Evolutionary conservation across 2,888 invertebrate species (phyloP).

Genomic region (Latrodectus hesperus): DNA sequence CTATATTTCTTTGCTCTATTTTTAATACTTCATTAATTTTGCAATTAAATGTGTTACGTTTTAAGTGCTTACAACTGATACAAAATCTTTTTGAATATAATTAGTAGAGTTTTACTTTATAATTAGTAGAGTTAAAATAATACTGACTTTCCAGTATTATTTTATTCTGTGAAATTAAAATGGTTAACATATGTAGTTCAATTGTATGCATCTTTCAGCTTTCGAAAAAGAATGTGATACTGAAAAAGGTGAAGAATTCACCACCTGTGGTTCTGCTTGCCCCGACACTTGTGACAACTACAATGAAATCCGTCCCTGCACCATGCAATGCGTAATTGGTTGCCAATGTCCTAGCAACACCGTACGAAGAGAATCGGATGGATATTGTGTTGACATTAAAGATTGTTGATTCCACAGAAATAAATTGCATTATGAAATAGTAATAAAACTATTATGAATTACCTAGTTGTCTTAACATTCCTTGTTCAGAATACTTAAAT

Average conservation of each 20-base stretch:
- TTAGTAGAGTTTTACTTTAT: too few relatives aligned
- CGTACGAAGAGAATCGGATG: conserved; percentile 15
- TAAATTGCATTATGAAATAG: background rate
- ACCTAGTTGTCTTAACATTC: too few relatives aligned
- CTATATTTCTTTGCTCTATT: too few relatives aligned
- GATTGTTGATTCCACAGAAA: conserved; percentile 11
- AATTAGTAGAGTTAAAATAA: too few relatives aligned
- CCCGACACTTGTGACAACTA: conserved; percentile 42
- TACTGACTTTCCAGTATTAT: too few relatives aligned
- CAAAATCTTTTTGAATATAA: too few relatives aligned
- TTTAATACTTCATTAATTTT: too few relatives aligned
- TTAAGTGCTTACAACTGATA: too few relatives aligned
- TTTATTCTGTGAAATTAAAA: too few relatives aligned
- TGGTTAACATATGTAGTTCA: background rate
- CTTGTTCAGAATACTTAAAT: too few relatives aligned
- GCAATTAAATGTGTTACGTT: too few relatives aligned
- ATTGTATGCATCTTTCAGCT: background rate
- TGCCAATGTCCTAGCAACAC: conserved; percentile 14
- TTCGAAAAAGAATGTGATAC: background rate
- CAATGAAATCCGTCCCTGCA: conserved; percentile 22
- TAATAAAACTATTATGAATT: too few relatives aligned
- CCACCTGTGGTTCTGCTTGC: conserved; percentile 24
- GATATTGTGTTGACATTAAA: conserved; percentile 12
- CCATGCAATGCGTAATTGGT: conserved; percentile 30
- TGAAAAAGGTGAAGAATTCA: conserved; percentile 26